Percentiles rank a stretch among this genome's conserved stretches.
Evolutionary conservation across 2,113 vertebrate species (phyloP).

Genomic region (Oreocharis arfaki): DNA sequence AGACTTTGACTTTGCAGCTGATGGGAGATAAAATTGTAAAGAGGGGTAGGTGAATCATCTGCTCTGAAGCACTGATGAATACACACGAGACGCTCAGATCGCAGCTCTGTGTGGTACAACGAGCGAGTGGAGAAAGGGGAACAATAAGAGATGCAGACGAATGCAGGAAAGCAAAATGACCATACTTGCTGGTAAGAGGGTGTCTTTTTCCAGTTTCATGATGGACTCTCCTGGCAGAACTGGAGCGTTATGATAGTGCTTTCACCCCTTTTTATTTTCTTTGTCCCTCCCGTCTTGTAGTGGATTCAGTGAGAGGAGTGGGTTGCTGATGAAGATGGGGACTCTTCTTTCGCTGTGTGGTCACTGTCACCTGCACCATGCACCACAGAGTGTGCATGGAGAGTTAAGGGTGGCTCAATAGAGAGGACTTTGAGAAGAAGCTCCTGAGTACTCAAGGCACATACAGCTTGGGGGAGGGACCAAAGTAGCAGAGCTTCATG

Average conservation of each 20-base stretch:
- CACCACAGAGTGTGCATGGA: background rate
- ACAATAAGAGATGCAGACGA: background rate
- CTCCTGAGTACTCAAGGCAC: background rate
- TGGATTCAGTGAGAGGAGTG: background rate
- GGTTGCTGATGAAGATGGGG: background rate
- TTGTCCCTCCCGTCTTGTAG: background rate
- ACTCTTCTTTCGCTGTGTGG: background rate
- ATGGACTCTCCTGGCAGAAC: background rate
- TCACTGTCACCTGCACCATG: background rate
- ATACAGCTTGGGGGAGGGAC: background rate
- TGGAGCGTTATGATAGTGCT: background rate
- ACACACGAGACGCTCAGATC: background rate
- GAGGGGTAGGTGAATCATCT: constrained; percentile 44
- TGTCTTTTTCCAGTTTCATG: background rate
- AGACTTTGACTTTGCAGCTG: constrained; percentile 28
- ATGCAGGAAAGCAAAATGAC: background rate
- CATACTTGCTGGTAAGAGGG: background rate
- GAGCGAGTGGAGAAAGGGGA: background rate
- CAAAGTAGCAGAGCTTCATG: background rate
- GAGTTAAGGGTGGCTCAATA: background rate
- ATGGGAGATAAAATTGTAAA: constrained; percentile 45
- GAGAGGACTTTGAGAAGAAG: background rate
- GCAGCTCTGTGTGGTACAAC: background rate
- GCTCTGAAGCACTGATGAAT: constrained; percentile 7
- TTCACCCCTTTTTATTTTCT: background rate